Evolutionary conservation across 2,113 vertebrate genomes (phyloP), one percentile per base, ranked within the genome.

Genomic region (Pelusios castaneus): DNA sequence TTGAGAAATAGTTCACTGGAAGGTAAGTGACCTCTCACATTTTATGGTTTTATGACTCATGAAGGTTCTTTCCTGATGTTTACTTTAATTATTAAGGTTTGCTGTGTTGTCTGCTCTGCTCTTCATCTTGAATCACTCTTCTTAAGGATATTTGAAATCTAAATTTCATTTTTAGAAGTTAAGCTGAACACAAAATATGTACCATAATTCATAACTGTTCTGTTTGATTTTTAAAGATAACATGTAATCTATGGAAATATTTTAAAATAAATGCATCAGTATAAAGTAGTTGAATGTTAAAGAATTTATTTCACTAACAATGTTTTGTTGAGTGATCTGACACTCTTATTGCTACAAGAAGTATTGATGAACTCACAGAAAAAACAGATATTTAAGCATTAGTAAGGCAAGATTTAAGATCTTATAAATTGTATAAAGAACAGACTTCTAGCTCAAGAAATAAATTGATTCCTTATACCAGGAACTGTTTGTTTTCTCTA

Each of bases 41-140:
- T 91, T 88, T 2, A 1, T 51, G 49, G 29, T 84, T 38, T 51
- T 79, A 76, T 80, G 73, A 93, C 58, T 80, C 29, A 82, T 4
- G 34, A 27, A n/a, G 34, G 16, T 78, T 63, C 54, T 25, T 43
- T 17, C 22, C 6, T 89, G 19, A 9, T 51, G 10, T 78, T 16
- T 70, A 82, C 34, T 91, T 91, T 82, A 43, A 86, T 91, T 93
- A 87, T 79, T 88, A 80, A 82, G 5, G 49, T 16, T 77, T 90
- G 52, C 75, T 49, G 41, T 90, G 80, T 82, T 85, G 70, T 82
- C 52, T 89, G 43, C 47, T 90, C 80, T 92, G 45, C 83, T 93
- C 47, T 84, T 91, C 85, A 49, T 52, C 82, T 96, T 75, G 54
- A 88, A n/a, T 9, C 54, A 41, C 19, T 56, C 14, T 77, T 60